Evolutionary conservation across 2,797 vertebrate species (phyloP).

Genomic region (Sardinella longiceps): DNA sequence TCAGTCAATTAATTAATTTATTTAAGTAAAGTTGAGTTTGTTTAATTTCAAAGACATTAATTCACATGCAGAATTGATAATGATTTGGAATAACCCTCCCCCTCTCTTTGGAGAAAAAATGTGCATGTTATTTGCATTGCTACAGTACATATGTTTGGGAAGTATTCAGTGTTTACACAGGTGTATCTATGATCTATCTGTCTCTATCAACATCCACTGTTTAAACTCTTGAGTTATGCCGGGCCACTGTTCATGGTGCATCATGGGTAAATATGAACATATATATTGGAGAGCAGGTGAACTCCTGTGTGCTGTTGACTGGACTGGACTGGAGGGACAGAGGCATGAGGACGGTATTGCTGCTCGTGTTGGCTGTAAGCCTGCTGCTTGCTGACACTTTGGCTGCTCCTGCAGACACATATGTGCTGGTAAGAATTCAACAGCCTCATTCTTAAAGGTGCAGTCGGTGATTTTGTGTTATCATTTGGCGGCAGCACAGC

Average conservation of each 20-base stretch:
- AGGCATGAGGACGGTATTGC: constrained; percentile 30
- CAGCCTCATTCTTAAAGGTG: background rate
- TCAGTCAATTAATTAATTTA: no score
- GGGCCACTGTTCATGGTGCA: background rate
- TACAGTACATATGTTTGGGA: constrained; percentile 3
- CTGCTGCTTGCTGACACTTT: constrained; percentile 38
- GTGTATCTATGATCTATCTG: background rate
- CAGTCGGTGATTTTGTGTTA: no score
- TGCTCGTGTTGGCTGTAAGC: constrained; percentile 45
- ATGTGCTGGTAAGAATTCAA: constrained; percentile 68
- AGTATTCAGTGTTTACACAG: background rate
- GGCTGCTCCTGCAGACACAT: constrained; percentile 38
- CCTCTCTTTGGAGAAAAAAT: background rate
- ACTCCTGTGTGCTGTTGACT: background rate
- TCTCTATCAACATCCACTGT: background rate
- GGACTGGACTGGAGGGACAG: background rate
- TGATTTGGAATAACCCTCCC: background rate
- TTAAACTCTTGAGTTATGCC: background rate
- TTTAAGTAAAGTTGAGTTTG: no score
- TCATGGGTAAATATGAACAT: background rate
- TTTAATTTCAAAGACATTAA: background rate
- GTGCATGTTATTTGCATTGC: background rate
- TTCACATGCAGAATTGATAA: background rate
- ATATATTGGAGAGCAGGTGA: background rate
- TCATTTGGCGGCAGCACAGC: no score